These are phyloP conservation scores for Betta splendens DNA, from an alignment of 2,797 vertebrate species.

Conservation along the genomic window DNA sequence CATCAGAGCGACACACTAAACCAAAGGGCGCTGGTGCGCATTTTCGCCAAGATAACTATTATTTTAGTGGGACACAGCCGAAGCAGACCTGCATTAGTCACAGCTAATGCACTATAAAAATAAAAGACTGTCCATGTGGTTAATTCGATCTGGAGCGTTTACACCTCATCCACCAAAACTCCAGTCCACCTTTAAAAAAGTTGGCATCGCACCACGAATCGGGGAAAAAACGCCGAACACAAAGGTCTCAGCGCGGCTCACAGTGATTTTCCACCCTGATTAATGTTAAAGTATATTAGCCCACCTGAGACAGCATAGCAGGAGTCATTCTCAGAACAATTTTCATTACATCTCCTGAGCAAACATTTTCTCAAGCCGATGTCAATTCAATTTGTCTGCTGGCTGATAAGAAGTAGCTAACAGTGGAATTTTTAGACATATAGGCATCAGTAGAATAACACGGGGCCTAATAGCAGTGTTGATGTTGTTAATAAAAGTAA, in stretches of 20 bases:
- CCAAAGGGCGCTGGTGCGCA: slow-evolving; percentile 39
- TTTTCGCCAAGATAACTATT: slow-evolving; percentile 74
- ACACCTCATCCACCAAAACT: slow-evolving; percentile 72
- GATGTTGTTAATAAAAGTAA: slow-evolving; percentile 71
- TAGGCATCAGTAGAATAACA: slow-evolving; percentile 70
- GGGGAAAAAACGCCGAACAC: slow-evolving; percentile 34
- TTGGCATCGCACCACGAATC: slow-evolving; percentile 54
- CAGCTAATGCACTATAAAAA: slow-evolving; percentile 74
- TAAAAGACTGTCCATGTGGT: slow-evolving; percentile 71
- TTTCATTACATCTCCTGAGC: slow-evolving; percentile 76
- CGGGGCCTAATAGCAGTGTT: slow-evolving; percentile 67
- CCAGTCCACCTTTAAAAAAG: slow-evolving; percentile 41
- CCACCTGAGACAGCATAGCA: slow-evolving; percentile 72
- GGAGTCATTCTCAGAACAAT: slow-evolving; percentile 74
- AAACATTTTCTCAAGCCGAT: slow-evolving; percentile 75
- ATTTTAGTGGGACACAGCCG: slow-evolving; percentile 68
- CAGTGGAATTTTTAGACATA: slow-evolving; percentile 57
- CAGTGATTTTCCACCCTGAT: slow-evolving; percentile 76
- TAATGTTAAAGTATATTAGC: slow-evolving; percentile 69
- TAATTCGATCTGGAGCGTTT: slow-evolving; percentile 75
- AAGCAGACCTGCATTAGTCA: slow-evolving; percentile 71
- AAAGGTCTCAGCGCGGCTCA: slow-evolving; percentile 62
- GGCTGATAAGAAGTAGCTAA: slow-evolving; percentile 72
- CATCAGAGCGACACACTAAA: slow-evolving; percentile 42
- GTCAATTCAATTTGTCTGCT: slow-evolving; percentile 75